A percentile compares a stretch with the other conserved stretches of the same genome.
Conservation (phyloP, 2,888 invertebrate genomes). For the Imbricaverruca yamaguchii region DNA sequence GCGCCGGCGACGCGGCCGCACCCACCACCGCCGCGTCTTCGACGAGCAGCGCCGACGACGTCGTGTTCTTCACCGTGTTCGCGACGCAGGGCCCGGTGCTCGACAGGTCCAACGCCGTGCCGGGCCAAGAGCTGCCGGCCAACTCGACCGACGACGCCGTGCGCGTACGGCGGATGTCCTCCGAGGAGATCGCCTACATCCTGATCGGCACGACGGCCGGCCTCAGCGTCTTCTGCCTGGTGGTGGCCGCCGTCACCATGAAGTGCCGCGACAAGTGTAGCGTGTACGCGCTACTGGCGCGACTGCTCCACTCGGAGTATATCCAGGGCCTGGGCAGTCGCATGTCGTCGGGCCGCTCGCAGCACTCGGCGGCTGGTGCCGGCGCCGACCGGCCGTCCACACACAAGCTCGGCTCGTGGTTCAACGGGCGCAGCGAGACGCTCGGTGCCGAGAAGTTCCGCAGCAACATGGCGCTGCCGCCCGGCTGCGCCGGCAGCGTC, state of each 20-base stretch:
- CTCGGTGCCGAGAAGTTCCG: conserved; percentile 11
- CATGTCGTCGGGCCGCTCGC: neutral
- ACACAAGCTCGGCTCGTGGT: conserved; percentile 16
- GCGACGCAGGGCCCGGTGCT: neutral
- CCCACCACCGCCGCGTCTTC: neutral
- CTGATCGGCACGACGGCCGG: conserved; percentile 17
- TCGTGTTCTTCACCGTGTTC: neutral
- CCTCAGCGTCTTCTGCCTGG: conserved; percentile 14
- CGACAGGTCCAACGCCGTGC: conserved; percentile 7
- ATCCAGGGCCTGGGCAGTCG: conserved; percentile 8
- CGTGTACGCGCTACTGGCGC: neutral
- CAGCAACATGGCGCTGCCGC: conserved; percentile 16
- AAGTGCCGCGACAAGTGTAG: neutral
- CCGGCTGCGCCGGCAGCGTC: neutral
- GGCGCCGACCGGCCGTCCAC: neutral
- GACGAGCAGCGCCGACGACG: neutral
- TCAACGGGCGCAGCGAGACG: neutral
- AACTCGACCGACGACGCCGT: neutral
- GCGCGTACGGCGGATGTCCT: neutral
- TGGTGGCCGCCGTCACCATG: conserved; percentile 10
- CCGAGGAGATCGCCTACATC: conserved; percentile 4
- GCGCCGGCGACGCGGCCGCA: neutral
- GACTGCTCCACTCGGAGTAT: conserved; percentile 8
- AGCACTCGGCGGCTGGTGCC: neutral
- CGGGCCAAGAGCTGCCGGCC: neutral